Evolutionary conservation across 2,888 invertebrate genomes (phyloP).

Genomic region (Dasypogon diadema): DNA sequence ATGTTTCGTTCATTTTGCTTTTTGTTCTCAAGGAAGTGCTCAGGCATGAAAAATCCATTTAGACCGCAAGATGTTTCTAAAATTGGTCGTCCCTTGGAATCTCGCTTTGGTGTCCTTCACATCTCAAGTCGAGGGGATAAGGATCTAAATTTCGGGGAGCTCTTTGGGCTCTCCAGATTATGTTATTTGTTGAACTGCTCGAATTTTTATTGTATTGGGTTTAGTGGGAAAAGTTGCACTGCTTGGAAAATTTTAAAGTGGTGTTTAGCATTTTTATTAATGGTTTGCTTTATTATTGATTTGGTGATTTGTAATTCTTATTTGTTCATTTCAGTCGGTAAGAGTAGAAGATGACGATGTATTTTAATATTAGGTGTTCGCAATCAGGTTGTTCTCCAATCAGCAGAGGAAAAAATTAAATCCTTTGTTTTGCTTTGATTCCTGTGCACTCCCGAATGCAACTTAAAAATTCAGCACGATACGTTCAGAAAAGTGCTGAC

Average conservation of each 20-base stretch:
- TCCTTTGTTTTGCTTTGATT: too few species aligned
- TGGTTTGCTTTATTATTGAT: too few species aligned
- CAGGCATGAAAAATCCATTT: constrained; percentile 55
- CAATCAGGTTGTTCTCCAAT: too few species aligned
- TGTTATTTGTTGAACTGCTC: constrained; percentile 43
- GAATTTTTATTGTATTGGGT: constrained; percentile 21
- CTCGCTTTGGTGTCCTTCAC: background rate
- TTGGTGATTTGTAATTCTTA: too few species aligned
- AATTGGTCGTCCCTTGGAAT: background rate
- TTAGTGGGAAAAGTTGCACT: too few species aligned
- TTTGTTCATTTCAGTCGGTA: too few species aligned
- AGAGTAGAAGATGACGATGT: too few species aligned
- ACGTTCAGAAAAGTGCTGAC: constrained; percentile 4
- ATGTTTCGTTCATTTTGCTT: constrained; percentile 2
- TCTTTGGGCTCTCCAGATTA: background rate
- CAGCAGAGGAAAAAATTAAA: too few species aligned
- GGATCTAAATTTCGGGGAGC: constrained; percentile 21
- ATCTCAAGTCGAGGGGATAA: constrained; percentile 19
- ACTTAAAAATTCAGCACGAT: background rate
- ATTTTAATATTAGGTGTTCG: too few species aligned
- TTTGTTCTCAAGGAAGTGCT: constrained; percentile 47
- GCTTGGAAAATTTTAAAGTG: too few species aligned
- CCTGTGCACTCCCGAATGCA: too few species aligned
- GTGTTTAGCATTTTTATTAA: too few species aligned
- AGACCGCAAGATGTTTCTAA: constrained; percentile 54